These are phyloP conservation scores for Pangasianodon gigas DNA, from an alignment of 2,113 vertebrate genomes.

Conservation along the genomic window DNA sequence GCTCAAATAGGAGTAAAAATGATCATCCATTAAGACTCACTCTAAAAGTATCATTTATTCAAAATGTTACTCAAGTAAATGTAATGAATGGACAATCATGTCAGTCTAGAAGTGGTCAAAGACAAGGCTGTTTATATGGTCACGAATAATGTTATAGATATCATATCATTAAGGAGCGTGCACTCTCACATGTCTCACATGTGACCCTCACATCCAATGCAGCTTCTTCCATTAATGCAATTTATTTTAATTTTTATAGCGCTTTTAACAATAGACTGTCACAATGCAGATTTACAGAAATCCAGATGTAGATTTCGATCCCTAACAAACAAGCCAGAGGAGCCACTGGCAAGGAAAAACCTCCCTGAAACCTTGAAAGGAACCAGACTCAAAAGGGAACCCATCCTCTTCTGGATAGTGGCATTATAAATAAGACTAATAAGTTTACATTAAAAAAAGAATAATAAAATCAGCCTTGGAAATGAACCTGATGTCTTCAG, in stretches of 20 bases:
- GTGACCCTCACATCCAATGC: background rate
- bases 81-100: background rate
- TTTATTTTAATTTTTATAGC: background rate
- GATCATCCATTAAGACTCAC: background rate
- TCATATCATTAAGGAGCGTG: background rate
- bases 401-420: background rate
- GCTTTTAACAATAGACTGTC: background rate
- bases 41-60: background rate
- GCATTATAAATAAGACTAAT: background rate
- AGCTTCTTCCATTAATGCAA: background rate
- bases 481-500: background rate
- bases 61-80: background rate
- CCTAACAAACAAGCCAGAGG: background rate
- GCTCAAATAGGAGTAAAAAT: background rate
- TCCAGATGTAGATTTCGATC: background rate
- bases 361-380: background rate
- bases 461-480: background rate
- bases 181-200: no score
- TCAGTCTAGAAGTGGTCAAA: background rate
- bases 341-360: background rate
- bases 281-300: background rate
- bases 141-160: background rate
- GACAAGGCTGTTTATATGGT: conserved; percentile 36
- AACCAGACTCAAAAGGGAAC: background rate
- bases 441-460: background rate